phyloP scores from a whole-genome alignment of 23 tunicate genomes.

The Ascidia mentula region DNA sequence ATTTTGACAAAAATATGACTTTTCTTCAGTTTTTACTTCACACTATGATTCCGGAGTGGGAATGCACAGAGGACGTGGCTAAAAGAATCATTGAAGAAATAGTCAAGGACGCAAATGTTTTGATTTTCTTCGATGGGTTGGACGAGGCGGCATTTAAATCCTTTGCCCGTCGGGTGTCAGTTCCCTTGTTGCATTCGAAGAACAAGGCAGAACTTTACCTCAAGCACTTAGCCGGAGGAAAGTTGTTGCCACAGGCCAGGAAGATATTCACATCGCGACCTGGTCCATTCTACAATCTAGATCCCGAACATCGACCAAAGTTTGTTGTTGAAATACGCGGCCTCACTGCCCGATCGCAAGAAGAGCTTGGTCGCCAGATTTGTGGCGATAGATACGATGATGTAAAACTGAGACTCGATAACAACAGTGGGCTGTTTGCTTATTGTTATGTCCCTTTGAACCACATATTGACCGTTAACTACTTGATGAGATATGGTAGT shows the following conservation, averaged over 20 bases:
- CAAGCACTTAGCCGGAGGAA: background rate
- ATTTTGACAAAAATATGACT: background rate
- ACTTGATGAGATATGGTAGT: background rate
- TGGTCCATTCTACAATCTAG: background rate
- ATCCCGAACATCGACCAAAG: background rate
- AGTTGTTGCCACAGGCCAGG: background rate
- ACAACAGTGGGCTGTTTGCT: background rate
- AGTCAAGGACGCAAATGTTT: background rate
- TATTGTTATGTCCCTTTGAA: conserved; percentile 1
- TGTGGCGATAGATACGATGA: background rate
- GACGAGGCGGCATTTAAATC: background rate
- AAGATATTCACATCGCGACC: conserved; percentile 7
- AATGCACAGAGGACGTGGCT: background rate
- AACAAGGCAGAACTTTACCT: background rate
- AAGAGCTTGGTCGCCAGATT: background rate
- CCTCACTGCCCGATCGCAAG: background rate
- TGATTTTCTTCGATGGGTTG: background rate
- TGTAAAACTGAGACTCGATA: background rate
- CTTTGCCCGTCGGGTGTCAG: background rate
- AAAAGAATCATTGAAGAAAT: background rate
- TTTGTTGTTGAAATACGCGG: background rate
- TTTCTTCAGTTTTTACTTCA: background rate
- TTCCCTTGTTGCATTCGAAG: background rate
- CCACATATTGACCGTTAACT: background rate
- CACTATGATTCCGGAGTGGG: background rate